A percentile compares a stretch with the other conserved stretches of the same genome.
Conservation (phyloP, 2,113 vertebrate species). For the Plectropomus leopardus region DNA sequence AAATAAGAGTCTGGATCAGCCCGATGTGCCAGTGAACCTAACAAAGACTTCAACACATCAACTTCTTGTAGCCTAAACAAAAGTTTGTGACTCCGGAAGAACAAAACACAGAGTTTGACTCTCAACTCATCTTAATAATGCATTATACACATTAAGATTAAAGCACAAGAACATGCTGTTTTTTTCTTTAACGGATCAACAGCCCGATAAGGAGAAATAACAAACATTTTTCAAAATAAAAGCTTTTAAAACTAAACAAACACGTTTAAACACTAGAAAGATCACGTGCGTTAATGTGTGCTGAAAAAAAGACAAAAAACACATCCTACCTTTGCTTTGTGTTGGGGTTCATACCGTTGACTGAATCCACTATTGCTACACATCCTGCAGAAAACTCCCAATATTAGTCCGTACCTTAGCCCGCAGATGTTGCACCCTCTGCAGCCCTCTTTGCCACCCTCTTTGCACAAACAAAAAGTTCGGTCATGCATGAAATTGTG, state of each 20-base stretch:
- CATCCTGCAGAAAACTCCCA: conserved; percentile 5
- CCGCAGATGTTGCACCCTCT: conserved; percentile 70
- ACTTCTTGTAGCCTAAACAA: conserved; percentile 1
- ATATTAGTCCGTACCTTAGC: conserved; percentile 20
- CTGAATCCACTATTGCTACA: background rate
- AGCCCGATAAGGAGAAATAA: background rate
- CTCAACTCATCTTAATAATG: background rate
- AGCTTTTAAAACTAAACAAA: background rate
- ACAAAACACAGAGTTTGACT: background rate
- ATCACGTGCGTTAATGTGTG: background rate
- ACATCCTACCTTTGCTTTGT: conserved; percentile 35
- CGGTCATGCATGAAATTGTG: conserved; percentile 83
- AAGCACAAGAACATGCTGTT: background rate
- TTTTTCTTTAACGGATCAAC: background rate
- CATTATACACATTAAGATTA: background rate
- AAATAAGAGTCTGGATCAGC: background rate
- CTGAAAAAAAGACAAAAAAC: background rate
- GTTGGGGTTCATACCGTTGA: conserved; percentile 2
- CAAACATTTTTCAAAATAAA: background rate
- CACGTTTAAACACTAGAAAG: no score
- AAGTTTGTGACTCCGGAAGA: background rate
- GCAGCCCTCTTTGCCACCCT: conserved; percentile 27
- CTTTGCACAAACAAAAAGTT: conserved; percentile 76
- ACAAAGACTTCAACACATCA: conserved; percentile 2
- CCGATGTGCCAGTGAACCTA: background rate